Evolutionary conservation across 1,140 invertebrate species (phyloP).

Genomic region (Trissolcus basalis): DNA sequence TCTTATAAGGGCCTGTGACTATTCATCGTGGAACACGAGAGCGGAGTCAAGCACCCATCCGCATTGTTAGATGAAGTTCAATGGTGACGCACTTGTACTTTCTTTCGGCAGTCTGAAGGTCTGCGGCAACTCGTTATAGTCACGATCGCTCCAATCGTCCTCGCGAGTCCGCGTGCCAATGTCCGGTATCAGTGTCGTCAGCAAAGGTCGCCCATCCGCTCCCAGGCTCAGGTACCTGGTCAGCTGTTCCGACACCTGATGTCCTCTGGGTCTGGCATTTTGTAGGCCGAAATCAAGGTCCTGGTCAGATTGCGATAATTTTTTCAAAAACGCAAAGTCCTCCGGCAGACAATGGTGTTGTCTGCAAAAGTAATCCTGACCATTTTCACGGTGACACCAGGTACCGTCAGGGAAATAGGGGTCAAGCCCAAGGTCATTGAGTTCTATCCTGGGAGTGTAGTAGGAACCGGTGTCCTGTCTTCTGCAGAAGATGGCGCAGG

Average conservation of each 20-base stretch:
- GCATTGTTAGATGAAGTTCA: conserved; percentile 45
- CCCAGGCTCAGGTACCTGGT: conserved; percentile 80
- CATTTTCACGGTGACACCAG: conserved; percentile 83
- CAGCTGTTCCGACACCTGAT: conserved; percentile 73
- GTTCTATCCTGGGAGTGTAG: conserved; percentile 84
- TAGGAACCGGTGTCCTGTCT: conserved; percentile 80
- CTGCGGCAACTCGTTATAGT: conserved; percentile 76
- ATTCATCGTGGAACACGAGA: conserved; percentile 10
- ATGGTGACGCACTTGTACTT: conserved; percentile 43
- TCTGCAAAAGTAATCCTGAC: conserved; percentile 82
- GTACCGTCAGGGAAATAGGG: conserved; percentile 89
- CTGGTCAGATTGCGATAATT: conserved; percentile 59
- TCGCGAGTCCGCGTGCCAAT: conserved; percentile 60
- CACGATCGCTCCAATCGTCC: conserved; percentile 77
- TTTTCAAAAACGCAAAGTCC: conserved; percentile 67
- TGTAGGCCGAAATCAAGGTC: conserved; percentile 77
- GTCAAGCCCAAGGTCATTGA: conserved; percentile 83
- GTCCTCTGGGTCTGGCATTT: conserved; percentile 76
- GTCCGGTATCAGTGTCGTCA: conserved; percentile 75
- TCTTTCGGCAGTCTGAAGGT: conserved; percentile 33
- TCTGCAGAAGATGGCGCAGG: conserved; percentile 85
- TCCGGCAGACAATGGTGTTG: conserved; percentile 85
- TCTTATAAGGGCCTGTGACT: conserved; percentile 28
- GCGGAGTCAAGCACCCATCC: conserved; percentile 15
- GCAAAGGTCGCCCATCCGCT: conserved; percentile 78